Evolutionary conservation across 2,113 vertebrate genomes (phyloP), one percentile per base, ranked within the genome.

Genomic region (Chauna torquata): DNA sequence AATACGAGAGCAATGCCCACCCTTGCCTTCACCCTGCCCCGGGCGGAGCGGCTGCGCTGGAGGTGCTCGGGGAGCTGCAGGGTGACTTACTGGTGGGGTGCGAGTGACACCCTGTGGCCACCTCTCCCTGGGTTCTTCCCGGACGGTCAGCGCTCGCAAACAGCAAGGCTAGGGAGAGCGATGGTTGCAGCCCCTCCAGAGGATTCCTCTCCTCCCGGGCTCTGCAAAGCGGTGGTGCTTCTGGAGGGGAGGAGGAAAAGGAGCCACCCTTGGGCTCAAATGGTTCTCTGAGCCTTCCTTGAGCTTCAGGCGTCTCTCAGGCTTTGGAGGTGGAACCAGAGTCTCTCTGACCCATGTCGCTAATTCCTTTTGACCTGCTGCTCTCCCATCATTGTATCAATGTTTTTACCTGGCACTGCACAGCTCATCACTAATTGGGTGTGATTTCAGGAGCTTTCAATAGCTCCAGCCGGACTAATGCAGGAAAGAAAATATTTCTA

Each of bases 51-150:
- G n/a, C 9, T 36, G 28, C n/a, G 19, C 44, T n/a, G 28, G 50
- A 8, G 50, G 24, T 12, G 50, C 50, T 14, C 50, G 59, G 27
- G 49, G 55, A 7, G 9, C 32, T 2, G 36, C 1, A 38, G 13
- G 11, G 38, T 0, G 61, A 7, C 38, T 64, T 79, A 71, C 76
- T 52, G 12, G 71, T 17, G 88, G 97, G 93, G 12, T 66, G 36
- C 72, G 91, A 93, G 97, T 95, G 97, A 97, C 97, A 97, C 97
- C 97, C 94, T 97, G 96, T 92, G 97, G 97, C 87, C 95, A 17
- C 42, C 57, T 28, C 22, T 90, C 84, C 79, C 62, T 7, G 27
- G 49, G 79, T 9, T 34, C 36, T 40, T 50, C 72, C 55, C 14
- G 20, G 3, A 16, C 6, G 19, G 13, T 27, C 24, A 5, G 54